phyloP scores from a whole-genome alignment of 2,113 vertebrate genomes.

The Garra rufa region DNA sequence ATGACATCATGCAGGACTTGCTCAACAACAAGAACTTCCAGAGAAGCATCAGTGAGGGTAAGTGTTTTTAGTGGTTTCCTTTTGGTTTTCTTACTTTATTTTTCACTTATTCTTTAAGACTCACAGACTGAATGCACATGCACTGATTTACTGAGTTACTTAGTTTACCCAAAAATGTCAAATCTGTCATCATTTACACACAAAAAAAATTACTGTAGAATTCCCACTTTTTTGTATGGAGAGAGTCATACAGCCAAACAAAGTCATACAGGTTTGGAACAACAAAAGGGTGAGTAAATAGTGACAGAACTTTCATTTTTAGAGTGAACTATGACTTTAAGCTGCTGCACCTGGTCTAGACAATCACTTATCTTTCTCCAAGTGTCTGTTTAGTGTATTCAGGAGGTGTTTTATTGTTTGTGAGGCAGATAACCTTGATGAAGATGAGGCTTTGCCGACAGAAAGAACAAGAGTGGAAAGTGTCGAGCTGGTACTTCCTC shows the following conservation, averaged over 20 bases:
- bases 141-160: neutral
- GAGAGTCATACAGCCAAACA: too few species aligned
- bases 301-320: neutral
- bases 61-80: constrained; percentile 20
- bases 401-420: constrained; percentile 5
- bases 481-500: constrained; percentile 93
- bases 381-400: neutral
- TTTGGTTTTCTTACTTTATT: too few species aligned
- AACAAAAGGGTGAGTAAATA: neutral
- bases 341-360: neutral
- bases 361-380: neutral
- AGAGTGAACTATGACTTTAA: neutral
- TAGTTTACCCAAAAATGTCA: neutral
- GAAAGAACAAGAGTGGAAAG: constrained; percentile 91
- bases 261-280: neutral
- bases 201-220: neutral
- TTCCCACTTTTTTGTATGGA: neutral
- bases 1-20: constrained; percentile 89
- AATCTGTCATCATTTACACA: neutral
- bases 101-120: too few species aligned
- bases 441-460: constrained; percentile 72
- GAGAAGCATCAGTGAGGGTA: constrained; percentile 60
- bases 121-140: neutral
- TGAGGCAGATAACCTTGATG: constrained; percentile 72
- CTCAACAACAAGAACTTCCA: constrained; percentile 71